Evolutionary conservation across 2,888 invertebrate genomes (phyloP).

Genomic region (Drosophila mulleri): DNA sequence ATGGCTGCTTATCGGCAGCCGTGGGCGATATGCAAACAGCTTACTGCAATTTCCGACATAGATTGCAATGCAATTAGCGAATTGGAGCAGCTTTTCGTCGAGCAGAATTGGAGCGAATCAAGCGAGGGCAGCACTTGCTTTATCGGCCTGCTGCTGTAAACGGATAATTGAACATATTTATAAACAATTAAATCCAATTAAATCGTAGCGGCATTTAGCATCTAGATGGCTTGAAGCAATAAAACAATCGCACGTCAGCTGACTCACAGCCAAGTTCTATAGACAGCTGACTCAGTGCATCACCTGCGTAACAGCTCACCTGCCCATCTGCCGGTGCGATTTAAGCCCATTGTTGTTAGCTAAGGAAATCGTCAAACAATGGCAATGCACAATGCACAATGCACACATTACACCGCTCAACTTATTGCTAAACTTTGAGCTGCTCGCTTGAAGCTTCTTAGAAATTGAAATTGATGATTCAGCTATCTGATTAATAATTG

Average conservation of each 20-base stretch:
- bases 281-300: slow-evolving; percentile 30
- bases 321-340: slow-evolving; percentile 5
- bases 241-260: slow-evolving; percentile 18
- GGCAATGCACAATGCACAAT: not conserved
- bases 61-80: slow-evolving; percentile 48
- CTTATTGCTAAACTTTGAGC: slow-evolving; percentile 9
- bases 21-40: not conserved
- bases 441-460: not conserved
- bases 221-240: slow-evolving; percentile 10
- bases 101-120: slow-evolving; percentile 59
- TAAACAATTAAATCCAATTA: slow-evolving; percentile 21
- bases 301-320: not conserved
- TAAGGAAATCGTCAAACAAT: slow-evolving; percentile 3
- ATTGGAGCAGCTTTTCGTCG: slow-evolving; percentile 38
- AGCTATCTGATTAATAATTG: slow-evolving; percentile 1
- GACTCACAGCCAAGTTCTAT: slow-evolving; percentile 34
- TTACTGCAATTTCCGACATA: slow-evolving; percentile 22
- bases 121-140: not conserved
- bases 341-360: slow-evolving; percentile 4
- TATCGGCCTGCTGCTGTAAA: not conserved
- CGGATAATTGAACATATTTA: slow-evolving; percentile 6
- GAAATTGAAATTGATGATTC: slow-evolving; percentile 27
- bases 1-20: slow-evolving; percentile 42
- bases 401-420: not conserved
- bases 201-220: slow-evolving; percentile 3